Base-by-base conservation (phyloP, 1,140 invertebrate genomes). In the Zaprionus ornatus region DNA sequence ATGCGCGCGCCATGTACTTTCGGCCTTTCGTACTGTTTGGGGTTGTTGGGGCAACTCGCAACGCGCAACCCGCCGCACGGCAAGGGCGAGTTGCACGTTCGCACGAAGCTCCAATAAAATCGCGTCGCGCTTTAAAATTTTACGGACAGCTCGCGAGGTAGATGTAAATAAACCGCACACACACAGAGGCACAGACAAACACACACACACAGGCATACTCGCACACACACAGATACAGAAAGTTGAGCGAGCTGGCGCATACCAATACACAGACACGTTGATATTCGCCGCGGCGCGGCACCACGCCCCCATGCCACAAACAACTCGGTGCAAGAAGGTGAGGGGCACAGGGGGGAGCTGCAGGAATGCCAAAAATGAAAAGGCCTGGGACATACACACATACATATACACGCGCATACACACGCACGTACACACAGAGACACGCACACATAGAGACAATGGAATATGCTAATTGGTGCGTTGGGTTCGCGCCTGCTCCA, bases 381-480 rank as follows among this genome's bases (percentile, higher is more conserved):
- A 78, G 70, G 71, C 62, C 82, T 67, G 61, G 69, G 32, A 79
- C 35, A 50, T 68, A 55, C 72, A 65, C 37, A 63, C 35, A 67
- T 37, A n/a, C 25, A 23, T 10, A 52, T 32, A 29, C 13, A 42
- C 35, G 17, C 45, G 67, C 35, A 77, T 21, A 50, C 62, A 42
- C 72, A 57, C 42, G 50, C 35, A 40, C 25, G 25, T 17, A 57
- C 77, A 76, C 19, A 45, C 52, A 23, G 25, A 57, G 23, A n/a
- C 45, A 23, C 32, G 25, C 50, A 52, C 61, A 76, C 73, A 74
- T 57, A 65, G 71, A 91, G 72, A 84, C 90, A 91, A 87, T 88
- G 86, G 84, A 83, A 91, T 88, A 91, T 91, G 90, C 90, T 91
- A 91, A 91, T 91, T 91, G 90, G 90, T 90, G 90, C 90, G 79